Conservation (phyloP, 2,113 vertebrate species). For the Cichladusa arquata region DNA sequence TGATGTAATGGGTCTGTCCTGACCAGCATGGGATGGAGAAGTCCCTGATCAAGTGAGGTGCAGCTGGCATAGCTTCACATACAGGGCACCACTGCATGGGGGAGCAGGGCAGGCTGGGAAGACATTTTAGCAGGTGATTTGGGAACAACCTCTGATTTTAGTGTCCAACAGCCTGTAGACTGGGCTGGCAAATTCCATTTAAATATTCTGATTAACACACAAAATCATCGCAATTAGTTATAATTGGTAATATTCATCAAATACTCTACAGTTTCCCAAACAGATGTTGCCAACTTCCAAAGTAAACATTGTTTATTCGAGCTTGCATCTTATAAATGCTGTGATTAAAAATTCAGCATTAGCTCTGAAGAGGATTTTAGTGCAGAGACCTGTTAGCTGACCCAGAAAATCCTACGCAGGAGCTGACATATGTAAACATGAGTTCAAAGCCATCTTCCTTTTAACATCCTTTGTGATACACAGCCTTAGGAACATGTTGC, state of each 20-base stretch:
- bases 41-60: not conserved
- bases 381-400: not conserved
- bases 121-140: not conserved
- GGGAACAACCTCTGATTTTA: not conserved
- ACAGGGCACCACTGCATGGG: not conserved
- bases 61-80: not conserved
- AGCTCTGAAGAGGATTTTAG: not conserved
- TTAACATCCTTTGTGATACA: not conserved
- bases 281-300: not conserved
- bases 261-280: not conserved
- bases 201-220: not conserved
- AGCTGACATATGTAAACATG: not conserved
- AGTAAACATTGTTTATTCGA: not conserved
- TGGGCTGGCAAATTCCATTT: not conserved
- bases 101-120: not conserved
- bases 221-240: not conserved
- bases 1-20: not conserved
- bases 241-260: not conserved
- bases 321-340: not conserved
- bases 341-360: not conserved
- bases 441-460: not conserved
- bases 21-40: not conserved
- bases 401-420: not conserved
- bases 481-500: not conserved
- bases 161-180: not conserved